Evolutionary conservation across 1,140 invertebrate genomes (phyloP).

Genomic region (Sitobion miscanthi): DNA sequence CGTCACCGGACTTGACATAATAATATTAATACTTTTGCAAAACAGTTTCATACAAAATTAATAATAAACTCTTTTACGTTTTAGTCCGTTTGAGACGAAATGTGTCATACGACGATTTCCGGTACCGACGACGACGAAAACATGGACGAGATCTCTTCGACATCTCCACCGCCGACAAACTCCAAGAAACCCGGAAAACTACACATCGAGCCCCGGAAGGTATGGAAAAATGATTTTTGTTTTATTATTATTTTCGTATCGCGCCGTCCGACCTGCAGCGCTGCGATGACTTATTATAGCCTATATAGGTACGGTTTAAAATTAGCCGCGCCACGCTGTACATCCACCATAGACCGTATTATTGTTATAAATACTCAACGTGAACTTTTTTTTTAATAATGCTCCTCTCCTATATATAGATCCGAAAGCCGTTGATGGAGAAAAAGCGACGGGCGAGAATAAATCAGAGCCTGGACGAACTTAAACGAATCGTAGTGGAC

Average conservation of each 20-base stretch:
- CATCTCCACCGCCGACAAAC: not conserved
- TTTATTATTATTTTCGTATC: not conserved
- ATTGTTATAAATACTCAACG: not conserved
- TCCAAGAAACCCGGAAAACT: not conserved
- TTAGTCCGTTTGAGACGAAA: not conserved
- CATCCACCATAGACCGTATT: not conserved
- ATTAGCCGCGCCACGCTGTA: not conserved
- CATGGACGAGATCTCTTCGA: constrained; percentile 43
- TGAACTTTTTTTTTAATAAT: constrained; percentile 15
- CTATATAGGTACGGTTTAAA: not conserved
- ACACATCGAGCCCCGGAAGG: constrained; percentile 18
- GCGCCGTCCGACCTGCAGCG: not conserved
- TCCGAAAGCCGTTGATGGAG: constrained; percentile 76
- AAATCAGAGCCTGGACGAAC: constrained; percentile 70
- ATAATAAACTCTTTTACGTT: not conserved
- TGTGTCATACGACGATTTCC: constrained; percentile 18
- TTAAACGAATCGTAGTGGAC: constrained; percentile 70
- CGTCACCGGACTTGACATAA: not conserved
- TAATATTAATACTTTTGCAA: not conserved
- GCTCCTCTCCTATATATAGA: constrained; percentile 62
- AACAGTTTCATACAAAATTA: not conserved
- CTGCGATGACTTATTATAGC: not conserved
- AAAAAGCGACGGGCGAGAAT: constrained; percentile 73
- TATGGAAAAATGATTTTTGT: not conserved
- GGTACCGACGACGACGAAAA: constrained; percentile 9